Evolutionary conservation across 2,113 vertebrate species (phyloP).

Genomic region (Lynx canadensis): DNA sequence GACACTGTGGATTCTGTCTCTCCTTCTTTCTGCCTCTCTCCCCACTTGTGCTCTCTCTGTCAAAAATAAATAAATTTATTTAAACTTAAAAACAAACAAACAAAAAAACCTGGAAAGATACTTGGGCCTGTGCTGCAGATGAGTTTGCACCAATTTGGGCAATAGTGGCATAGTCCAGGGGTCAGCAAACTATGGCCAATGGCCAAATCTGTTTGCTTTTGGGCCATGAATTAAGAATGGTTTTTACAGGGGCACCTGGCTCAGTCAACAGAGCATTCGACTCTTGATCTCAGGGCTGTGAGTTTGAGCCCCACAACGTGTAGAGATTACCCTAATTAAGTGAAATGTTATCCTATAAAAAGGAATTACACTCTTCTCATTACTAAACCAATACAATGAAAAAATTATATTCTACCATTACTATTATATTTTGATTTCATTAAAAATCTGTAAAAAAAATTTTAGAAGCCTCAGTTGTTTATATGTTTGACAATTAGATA

Average conservation of each 20-base stretch:
- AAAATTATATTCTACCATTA: not conserved
- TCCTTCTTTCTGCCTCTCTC: too few relatives aligned
- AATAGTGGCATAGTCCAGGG: not conserved
- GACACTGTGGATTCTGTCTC: too few relatives aligned
- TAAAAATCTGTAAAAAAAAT: not conserved
- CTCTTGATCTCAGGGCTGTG: not conserved
- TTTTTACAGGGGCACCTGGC: not conserved
- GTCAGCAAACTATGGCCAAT: not conserved
- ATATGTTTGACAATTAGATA: not conserved
- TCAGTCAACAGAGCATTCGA: not conserved
- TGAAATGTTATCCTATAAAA: not conserved
- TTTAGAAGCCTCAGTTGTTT: not conserved
- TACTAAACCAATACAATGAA: not conserved
- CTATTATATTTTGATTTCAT: not conserved
- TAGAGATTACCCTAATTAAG: not conserved
- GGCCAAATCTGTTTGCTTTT: not conserved
- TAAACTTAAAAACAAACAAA: too few relatives aligned
- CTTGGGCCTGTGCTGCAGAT: not conserved
- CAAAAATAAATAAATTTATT: too few relatives aligned
- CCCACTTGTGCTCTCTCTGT: too few relatives aligned
- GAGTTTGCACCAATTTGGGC: not conserved
- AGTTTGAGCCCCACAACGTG: not conserved
- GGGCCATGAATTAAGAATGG: not conserved
- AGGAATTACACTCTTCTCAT: conserved; percentile 24
- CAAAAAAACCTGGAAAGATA: not conserved